Conservation (phyloP, 2,113 vertebrate genomes). For the Todiramphus saurophagus region DNA sequence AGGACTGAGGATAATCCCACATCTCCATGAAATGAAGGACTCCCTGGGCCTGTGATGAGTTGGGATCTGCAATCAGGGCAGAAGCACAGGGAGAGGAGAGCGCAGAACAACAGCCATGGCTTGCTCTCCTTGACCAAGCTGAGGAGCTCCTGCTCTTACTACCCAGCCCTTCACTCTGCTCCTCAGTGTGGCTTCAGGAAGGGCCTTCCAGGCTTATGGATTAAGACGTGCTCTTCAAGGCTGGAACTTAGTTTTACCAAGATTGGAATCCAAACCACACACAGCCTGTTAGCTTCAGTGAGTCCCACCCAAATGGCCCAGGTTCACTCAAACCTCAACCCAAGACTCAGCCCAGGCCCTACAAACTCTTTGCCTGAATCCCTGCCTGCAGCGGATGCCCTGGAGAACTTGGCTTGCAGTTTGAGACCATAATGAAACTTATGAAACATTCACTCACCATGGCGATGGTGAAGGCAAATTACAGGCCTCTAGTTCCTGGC, state of each 20-base stretch:
- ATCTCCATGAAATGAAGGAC: not conserved
- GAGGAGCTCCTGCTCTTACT: not conserved
- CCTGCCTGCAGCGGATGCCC: not conserved
- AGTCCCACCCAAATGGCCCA: constrained; percentile 47
- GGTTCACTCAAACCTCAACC: constrained; percentile 18
- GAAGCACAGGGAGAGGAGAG: not conserved
- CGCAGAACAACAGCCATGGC: not conserved
- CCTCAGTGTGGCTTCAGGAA: not conserved
- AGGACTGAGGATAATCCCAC: not conserved
- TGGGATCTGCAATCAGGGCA: not conserved
- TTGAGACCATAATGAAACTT: constrained; percentile 5
- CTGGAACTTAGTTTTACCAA: not conserved
- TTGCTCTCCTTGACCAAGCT: not conserved
- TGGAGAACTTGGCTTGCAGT: constrained; percentile 7
- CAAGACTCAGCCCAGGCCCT: not conserved
- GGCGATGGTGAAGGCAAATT: constrained; percentile 17
- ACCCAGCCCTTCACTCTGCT: not conserved
- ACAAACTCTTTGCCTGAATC: not conserved
- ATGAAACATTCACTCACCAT: not conserved
- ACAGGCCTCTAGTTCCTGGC: not conserved
- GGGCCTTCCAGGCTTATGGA: not conserved
- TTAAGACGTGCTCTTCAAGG: not conserved
- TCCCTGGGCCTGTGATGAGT: not conserved
- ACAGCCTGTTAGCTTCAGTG: not conserved
- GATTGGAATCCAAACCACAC: constrained; percentile 42